phyloP scores from a whole-genome alignment of 2,888 invertebrate genomes.

The Drosophila demipolita region DNA sequence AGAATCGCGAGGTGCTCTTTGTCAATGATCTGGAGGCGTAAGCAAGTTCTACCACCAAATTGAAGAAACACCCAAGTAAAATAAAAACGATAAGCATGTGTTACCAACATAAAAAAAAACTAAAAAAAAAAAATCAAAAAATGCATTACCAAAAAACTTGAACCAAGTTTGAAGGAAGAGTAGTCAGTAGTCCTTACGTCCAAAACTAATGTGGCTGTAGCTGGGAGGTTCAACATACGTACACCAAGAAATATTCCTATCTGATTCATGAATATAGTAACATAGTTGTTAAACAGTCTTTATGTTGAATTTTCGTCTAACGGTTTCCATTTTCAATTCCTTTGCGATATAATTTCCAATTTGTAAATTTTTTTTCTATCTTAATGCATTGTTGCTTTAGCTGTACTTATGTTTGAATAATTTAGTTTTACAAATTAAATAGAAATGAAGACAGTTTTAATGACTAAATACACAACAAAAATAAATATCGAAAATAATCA shows the following conservation, averaged over 20 bases:
- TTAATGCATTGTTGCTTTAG: conserved; percentile 51
- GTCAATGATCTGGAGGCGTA: conserved; percentile 96
- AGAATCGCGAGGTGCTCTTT: conserved; percentile 96
- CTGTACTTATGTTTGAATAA: conserved; percentile 63
- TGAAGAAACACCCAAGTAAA: conserved; percentile 12
- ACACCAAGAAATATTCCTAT: conserved; percentile 64
- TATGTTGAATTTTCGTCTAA: conserved; percentile 55
- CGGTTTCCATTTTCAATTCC: conserved; percentile 16
- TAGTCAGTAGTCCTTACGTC: conserved; percentile 52
- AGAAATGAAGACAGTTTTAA: conserved; percentile 54
- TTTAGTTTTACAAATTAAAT: conserved; percentile 58
- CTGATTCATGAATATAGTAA: conserved; percentile 62
- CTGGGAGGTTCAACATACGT: conserved; percentile 11
- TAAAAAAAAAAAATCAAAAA: conserved; percentile 8
- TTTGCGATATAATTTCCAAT: conserved; percentile 8
- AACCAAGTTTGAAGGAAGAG: conserved; percentile 69
- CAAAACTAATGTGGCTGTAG: conserved; percentile 22
- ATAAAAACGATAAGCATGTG: conserved; percentile 40
- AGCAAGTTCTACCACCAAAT: conserved; percentile 52
- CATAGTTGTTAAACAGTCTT: conserved; percentile 72
- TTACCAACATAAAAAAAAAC: conserved; percentile 53
- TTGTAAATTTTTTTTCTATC: conserved; percentile 4
- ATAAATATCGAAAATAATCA: conserved; percentile 9
- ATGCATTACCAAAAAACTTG: conserved; percentile 72
- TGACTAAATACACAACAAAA: conserved; percentile 35